Base-by-base conservation (phyloP, 1,140 invertebrate genomes). In the Lepidostoma basale region DNA sequence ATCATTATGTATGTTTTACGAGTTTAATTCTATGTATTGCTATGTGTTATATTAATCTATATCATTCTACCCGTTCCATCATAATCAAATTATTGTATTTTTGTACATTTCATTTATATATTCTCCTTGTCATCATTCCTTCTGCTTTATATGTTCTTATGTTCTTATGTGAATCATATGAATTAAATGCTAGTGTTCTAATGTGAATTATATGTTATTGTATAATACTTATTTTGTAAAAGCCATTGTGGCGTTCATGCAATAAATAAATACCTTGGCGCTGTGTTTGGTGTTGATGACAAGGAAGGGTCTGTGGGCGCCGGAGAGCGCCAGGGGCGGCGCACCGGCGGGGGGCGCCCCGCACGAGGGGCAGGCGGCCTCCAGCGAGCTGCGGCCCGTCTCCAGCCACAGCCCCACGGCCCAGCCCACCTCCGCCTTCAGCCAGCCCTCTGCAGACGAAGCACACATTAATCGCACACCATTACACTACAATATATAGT, bases 301-400 rank as follows among this genome's bases (percentile, higher is more conserved):
- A 5, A 73, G 63, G 60, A 73, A 73, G 1, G 72, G 72, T 28
- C 68, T 23, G 12, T 62, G 44, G 9, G 65, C 47, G 0, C 33
- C 25, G 3, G 18, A 3, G 18, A 70, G 45, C 4, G 60, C 59
- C 3, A 68, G 26, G 3, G 66, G 58, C 74, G 62, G 71, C 66
- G 33, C 49, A 10, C 54, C 39, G 45, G 88, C 87, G 1, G 36
- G 30, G 8, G n/a, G 20, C 1, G 54, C 54, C 73, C 88, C 87
- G 73, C 92, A 93, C 3, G 90, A 91, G 70, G 88, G 89, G 75
- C 92, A 93, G 1, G 88, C 85, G 10, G 93, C 87, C 92, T 85
- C 5, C 88, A 87, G 72, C 90, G 40, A 86, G 85, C 58, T 87
- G 79, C 71, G 88, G 83, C 56, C 85, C 40, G 84, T 87, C 36